A percentile compares a stretch with the other conserved stretches of the same genome.
Evolutionary conservation across 1,140 invertebrate genomes (phyloP).

Genomic region (Samia ricini): DNA sequence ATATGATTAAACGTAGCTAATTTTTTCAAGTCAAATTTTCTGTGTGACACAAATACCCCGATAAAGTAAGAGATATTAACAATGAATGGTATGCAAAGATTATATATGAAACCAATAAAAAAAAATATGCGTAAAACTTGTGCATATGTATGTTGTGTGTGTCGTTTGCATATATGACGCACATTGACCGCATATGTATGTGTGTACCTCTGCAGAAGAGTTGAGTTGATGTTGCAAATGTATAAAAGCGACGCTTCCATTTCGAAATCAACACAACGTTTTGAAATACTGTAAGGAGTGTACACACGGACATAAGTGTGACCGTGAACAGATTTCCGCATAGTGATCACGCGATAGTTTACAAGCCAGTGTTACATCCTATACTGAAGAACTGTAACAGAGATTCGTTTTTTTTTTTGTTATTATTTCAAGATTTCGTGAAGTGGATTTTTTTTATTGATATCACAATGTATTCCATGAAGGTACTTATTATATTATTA

Average conservation of each 20-base stretch:
- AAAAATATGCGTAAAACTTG: conserved; percentile 54
- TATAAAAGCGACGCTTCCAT: conserved; percentile 74
- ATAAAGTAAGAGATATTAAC: conserved; percentile 54
- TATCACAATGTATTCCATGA: conserved; percentile 50
- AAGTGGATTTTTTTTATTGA: too few species aligned
- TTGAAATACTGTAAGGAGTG: conserved; percentile 69
- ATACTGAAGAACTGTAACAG: conserved; percentile 49
- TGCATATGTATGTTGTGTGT: conserved; percentile 46
- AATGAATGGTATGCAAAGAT: conserved; percentile 55
- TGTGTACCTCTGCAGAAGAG: conserved; percentile 46
- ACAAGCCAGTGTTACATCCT: conserved; percentile 39
- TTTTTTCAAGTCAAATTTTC: conserved; percentile 29
- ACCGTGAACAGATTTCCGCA: conserved; percentile 58
- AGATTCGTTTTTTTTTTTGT: conserved; percentile 30
- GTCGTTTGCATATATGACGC: conserved; percentile 30
- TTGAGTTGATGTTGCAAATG: conserved; percentile 72
- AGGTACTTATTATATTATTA: conserved; percentile 36
- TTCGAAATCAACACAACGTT: conserved; percentile 75
- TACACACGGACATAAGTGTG: conserved; percentile 45
- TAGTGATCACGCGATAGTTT: conserved; percentile 45
- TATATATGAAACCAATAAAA: too few species aligned
- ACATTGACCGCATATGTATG: conserved; percentile 31
- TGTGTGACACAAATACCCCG: conserved; percentile 54
- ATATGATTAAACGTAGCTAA: too few species aligned
- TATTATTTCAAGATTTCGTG: conserved; percentile 24